phyloP scores from a whole-genome alignment of 2,797 vertebrate genomes.

The Pelobates cultripes region DNA sequence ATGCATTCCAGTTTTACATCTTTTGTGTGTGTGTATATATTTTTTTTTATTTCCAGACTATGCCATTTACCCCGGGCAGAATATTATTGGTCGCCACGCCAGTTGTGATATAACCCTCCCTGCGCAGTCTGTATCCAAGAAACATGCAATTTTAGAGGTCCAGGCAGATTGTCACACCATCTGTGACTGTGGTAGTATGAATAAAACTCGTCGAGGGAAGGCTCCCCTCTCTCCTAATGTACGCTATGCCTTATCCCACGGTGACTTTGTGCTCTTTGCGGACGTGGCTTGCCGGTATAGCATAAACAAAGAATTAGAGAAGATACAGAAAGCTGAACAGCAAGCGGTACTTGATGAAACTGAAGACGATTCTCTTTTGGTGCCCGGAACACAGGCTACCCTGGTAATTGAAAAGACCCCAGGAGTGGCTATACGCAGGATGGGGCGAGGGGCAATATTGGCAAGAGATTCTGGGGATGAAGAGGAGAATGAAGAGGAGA shows the following conservation, averaged over 20 bases:
- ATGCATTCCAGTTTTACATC: neutral
- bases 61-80: conserved; percentile 81
- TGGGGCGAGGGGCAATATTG: conserved; percentile 60
- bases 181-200: conserved; percentile 84
- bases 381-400: conserved; percentile 58
- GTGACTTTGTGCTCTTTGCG: conserved; percentile 79
- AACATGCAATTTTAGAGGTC: conserved; percentile 81
- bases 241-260: conserved; percentile 77
- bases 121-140: conserved; percentile 82
- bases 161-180: conserved; percentile 76
- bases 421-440: conserved; percentile 32
- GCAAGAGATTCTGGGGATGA: conserved; percentile 84
- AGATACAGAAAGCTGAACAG: conserved; percentile 12
- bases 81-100: conserved; percentile 79
- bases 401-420: conserved; percentile 54
- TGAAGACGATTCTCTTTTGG: conserved; percentile 52
- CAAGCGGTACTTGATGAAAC: conserved; percentile 1
- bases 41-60: conserved; percentile 70
- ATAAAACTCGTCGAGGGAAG: conserved; percentile 79
- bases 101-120: conserved; percentile 75
- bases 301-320: conserved; percentile 30
- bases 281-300: conserved; percentile 85
- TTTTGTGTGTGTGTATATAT: neutral
- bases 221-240: conserved; percentile 76
- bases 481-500: conserved; percentile 67